Evolutionary conservation across 2,888 invertebrate species (phyloP).

Genomic region (Electrophaes corylata): DNA sequence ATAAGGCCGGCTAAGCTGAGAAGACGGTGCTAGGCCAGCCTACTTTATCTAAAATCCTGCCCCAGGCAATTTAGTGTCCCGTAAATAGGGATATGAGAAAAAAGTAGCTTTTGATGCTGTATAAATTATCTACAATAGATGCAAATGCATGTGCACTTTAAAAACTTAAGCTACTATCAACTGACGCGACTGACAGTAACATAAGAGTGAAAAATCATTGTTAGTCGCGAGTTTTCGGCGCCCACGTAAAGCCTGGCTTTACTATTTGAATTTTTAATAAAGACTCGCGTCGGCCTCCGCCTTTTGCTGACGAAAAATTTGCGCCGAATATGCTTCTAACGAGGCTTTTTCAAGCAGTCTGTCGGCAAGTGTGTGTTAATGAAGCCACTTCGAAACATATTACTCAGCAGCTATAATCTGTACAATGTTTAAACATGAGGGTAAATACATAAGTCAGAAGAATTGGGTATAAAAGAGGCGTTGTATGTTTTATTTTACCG

Average conservation of each 20-base stretch:
- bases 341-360: conserved; percentile 42
- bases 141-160: no score
- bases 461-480: background rate
- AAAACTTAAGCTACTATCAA: no score
- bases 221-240: background rate
- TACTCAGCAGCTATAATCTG: conserved; percentile 29
- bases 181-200: no score
- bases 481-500: background rate
- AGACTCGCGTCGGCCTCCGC: conserved; percentile 46
- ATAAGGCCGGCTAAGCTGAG: no score
- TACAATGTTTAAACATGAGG: conserved; percentile 27
- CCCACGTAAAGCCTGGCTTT: conserved; percentile 5
- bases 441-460: conserved; percentile 13
- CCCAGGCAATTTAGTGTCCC: no score
- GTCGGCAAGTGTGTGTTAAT: conserved; percentile 48
- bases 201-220: background rate
- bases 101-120: no score
- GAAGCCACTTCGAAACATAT: conserved; percentile 42
- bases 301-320: conserved; percentile 49
- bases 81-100: no score
- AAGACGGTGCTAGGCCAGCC: no score
- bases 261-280: conserved; percentile 64
- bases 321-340: conserved; percentile 52
- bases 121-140: no score
- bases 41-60: no score